phyloP scores from a whole-genome alignment of 53 echinoderm and acorn worm species.

The Echinarachnius parma region DNA sequence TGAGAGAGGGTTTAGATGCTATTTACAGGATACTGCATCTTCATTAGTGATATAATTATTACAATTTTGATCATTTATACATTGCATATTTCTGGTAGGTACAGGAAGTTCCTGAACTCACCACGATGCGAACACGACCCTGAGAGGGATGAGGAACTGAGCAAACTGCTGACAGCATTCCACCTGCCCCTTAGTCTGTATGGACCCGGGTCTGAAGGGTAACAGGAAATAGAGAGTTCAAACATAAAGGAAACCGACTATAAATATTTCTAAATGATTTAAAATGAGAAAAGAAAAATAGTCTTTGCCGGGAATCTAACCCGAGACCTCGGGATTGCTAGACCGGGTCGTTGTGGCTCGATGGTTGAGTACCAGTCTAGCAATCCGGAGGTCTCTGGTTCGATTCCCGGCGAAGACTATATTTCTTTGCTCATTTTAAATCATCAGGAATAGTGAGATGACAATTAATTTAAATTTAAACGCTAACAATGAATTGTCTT shows the following conservation, averaged over 20 bases:
- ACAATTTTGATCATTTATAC: no score
- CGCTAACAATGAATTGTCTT: no score
- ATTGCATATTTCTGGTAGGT: no score
- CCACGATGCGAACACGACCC: constrained; percentile 84
- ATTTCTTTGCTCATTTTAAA: no score
- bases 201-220: constrained; percentile 56
- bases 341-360: no score
- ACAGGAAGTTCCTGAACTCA: constrained; percentile 43
- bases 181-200: constrained; percentile 86
- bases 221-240: background rate
- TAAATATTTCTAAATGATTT: background rate
- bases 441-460: no score
- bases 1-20: background rate
- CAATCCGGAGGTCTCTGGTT: no score
- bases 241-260: background rate
- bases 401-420: no score
- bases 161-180: constrained; percentile 94
- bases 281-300: background rate
- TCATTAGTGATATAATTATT: no score
- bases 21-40: background rate
- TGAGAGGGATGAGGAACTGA: constrained; percentile 85
- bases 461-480: no score
- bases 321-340: no score
- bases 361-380: background rate
- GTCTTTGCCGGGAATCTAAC: no score